phyloP scores from a whole-genome alignment of 2,888 invertebrate genomes.

The Subacronicta megacephala region DNA sequence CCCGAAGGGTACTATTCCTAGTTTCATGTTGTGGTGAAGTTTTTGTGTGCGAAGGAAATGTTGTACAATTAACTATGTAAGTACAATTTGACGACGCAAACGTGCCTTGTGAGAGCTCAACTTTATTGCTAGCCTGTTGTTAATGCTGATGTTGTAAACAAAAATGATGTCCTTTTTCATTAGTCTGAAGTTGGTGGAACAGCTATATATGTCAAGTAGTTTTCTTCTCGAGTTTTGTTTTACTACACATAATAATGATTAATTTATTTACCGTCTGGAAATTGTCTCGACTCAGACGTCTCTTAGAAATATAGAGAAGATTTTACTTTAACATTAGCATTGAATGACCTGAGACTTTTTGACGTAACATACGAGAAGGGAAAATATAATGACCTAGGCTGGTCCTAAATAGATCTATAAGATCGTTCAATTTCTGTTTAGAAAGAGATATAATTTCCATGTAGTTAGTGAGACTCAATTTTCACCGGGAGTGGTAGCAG shows the following conservation, averaged over 20 bases:
- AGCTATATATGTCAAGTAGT: constrained; percentile 28
- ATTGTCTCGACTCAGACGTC: too few relatives aligned
- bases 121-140: constrained; percentile 52
- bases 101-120: constrained; percentile 58
- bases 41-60: constrained; percentile 59
- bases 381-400: too few relatives aligned
- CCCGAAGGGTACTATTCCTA: constrained; percentile 60
- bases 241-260: background rate
- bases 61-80: constrained; percentile 62
- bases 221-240: constrained; percentile 16
- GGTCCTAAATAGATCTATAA: too few relatives aligned
- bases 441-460: too few relatives aligned
- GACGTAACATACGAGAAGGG: too few relatives aligned
- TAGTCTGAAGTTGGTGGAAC: constrained; percentile 36
- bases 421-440: too few relatives aligned
- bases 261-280: background rate
- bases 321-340: too few relatives aligned
- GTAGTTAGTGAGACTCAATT: too few relatives aligned
- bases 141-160: constrained; percentile 55
- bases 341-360: too few relatives aligned
- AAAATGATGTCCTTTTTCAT: constrained; percentile 54
- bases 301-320: too few relatives aligned
- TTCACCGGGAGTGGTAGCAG: too few relatives aligned
- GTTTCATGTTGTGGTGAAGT: constrained; percentile 62
- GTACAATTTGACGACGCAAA: constrained; percentile 62